Evolutionary conservation across 2,113 vertebrate species (phyloP), one percentile per base, ranked within the genome.

Genomic region (Heterochromis multidens): DNA sequence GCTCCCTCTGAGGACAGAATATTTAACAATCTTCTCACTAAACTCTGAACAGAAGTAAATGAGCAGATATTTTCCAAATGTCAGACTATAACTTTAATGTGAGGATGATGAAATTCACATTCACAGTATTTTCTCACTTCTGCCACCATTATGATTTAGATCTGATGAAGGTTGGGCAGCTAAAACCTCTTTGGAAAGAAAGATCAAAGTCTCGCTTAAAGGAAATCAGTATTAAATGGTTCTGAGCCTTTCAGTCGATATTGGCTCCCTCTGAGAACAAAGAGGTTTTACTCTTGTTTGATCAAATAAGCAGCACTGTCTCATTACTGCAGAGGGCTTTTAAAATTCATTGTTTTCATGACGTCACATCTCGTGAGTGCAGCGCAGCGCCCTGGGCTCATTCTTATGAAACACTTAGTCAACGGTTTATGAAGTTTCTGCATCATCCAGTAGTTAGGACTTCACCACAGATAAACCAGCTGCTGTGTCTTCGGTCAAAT

Each of bases 201-300:
- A 70, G 63, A 46, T 67, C 63, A 46, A 37, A 46, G 63, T 43
- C 1, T 67, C 37, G 3, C n/a, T 40, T 65, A 65, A 65, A 40
- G 62, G 35, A 65, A 65, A 65, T 43, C 7, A 2, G 37, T 43
- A 17, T 67, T 0, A 17, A 67, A 67, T 10, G 13, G n/a, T 10
- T 63, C 3, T 37, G 31, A 62, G 62, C 21, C 62, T 3, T 40
- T 65, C 21, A 3, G 62, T 9, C 4, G 6, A 40, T 0, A 65
- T 14, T 1, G 21, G 62, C 62, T 65, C 1, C 12, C 62, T 40
- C 33, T 65, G 4, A 46, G 63, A 43, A 43, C 63, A 25, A 17
- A 37, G 16, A 37, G 0, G 4, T 70, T 70, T 49, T 46, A 0
- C 0, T n/a, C n/a, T 1, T 23, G 63, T 70, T 43, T 70, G 63